Evolutionary conservation across 1,140 invertebrate genomes (phyloP).

Genomic region (Tetranychus cinnabarinus): DNA sequence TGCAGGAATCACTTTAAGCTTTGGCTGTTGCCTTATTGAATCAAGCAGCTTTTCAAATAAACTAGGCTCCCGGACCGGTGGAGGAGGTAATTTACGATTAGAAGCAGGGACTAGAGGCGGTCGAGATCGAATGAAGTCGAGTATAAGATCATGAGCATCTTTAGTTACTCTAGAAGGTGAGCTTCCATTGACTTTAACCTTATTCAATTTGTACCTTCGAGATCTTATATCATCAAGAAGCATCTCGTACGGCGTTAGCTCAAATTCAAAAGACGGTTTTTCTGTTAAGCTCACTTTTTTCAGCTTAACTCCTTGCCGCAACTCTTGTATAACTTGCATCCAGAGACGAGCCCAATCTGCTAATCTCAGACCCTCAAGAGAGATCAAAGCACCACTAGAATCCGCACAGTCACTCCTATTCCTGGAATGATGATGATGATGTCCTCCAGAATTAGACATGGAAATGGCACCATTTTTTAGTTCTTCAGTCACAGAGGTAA

Average conservation of each 20-base stretch:
- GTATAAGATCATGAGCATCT: slow-evolving; percentile 77
- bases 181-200: slow-evolving; percentile 38
- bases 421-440: background rate
- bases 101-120: slow-evolving; percentile 80
- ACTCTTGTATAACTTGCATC: slow-evolving; percentile 78
- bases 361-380: slow-evolving; percentile 1
- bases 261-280: slow-evolving; percentile 44
- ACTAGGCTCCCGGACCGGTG: slow-evolving; percentile 36
- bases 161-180: slow-evolving; percentile 60
- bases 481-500: slow-evolving; percentile 29
- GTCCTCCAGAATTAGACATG: background rate
- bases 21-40: slow-evolving; percentile 52
- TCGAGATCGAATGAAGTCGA: slow-evolving; percentile 83
- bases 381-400: background rate
- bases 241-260: slow-evolving; percentile 89
- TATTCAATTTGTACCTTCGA: slow-evolving; percentile 44
- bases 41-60: slow-evolving; percentile 63
- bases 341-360: slow-evolving; percentile 61
- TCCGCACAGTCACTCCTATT: background rate
- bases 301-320: slow-evolving; percentile 54
- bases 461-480: background rate
- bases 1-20: slow-evolving; percentile 11
- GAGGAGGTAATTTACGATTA: slow-evolving; percentile 49
- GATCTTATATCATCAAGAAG: slow-evolving; percentile 84
- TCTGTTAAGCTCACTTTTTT: slow-evolving; percentile 46